These are phyloP conservation scores for Artibeus jamaicensis DNA, from an alignment of 2,797 vertebrate species.

Conservation along the genomic window DNA sequence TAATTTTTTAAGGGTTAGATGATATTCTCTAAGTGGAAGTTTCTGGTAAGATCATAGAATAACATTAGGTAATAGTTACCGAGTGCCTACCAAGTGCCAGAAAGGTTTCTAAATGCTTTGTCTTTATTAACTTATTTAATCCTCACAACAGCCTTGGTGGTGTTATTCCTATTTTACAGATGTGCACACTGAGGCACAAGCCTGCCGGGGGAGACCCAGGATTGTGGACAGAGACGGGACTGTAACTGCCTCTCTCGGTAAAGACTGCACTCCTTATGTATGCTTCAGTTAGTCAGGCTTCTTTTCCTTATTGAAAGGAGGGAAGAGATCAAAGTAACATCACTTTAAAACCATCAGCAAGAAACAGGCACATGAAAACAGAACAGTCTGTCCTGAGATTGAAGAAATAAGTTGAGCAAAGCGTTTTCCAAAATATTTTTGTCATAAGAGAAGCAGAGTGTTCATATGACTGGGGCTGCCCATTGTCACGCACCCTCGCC, in stretches of 20 bases:
- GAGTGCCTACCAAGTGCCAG: neutral
- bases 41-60: neutral
- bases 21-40: neutral
- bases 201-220: too few relatives aligned
- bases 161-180: neutral
- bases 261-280: neutral
- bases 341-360: neutral
- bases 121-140: neutral
- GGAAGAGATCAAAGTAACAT: neutral
- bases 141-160: neutral
- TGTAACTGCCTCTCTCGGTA: accelerated
- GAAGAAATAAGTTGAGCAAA: neutral
- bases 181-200: neutral
- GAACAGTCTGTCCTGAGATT: neutral
- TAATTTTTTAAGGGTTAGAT: neutral
- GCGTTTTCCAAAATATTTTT: neutral
- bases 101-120: neutral
- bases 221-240: neutral
- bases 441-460: neutral
- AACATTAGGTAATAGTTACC: neutral
- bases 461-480: neutral
- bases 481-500: neutral
- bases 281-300: neutral
- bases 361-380: neutral
- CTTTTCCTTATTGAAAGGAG: neutral